A percentile compares a stretch with the other conserved stretches of the same genome.
These are phyloP conservation scores for Heteractis magnifica DNA, from an alignment of 92 coral and sea anemone species.

Conservation along the genomic window DNA sequence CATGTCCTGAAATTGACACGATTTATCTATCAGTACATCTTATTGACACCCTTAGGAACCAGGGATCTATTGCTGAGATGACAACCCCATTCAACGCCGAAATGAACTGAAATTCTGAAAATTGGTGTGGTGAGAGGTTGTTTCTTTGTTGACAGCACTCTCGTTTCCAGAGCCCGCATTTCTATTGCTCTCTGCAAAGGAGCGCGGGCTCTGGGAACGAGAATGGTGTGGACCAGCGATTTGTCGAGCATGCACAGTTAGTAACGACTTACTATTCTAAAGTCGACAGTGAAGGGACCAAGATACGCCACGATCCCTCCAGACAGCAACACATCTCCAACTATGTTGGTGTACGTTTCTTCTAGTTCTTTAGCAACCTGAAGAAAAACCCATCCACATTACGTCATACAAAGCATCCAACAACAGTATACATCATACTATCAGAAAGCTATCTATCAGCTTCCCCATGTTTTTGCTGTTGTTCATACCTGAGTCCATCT, in stretches of 20 bases:
- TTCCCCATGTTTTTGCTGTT: not conserved
- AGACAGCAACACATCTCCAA: conserved; percentile 90
- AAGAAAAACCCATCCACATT: not conserved
- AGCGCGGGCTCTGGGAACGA: not conserved
- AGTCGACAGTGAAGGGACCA: conserved; percentile 92
- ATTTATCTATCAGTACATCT: not conserved
- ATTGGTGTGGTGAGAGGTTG: no score
- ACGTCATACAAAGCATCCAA: no score
- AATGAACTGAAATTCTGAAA: no score
- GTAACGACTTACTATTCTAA: conserved; percentile 71
- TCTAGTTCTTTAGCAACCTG: conserved; percentile 94
- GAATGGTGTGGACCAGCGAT: not conserved
- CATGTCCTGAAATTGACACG: conserved; percentile 57
- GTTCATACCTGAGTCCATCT: conserved; percentile 87
- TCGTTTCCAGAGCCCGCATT: no score
- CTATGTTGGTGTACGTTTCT: conserved; percentile 89
- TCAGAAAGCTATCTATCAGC: not conserved
- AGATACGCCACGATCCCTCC: conserved; percentile 94
- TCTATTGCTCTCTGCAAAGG: no score
- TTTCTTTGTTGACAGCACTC: no score
- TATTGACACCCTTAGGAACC: no score
- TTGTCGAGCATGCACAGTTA: not conserved
- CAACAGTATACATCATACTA: no score
- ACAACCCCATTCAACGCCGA: no score
- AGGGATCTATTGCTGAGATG: no score